Percentiles rank a stretch among this genome's conserved stretches.
Conservation (phyloP, 30 jellyfish, hydroid and myxozoan species). For the Aurelia sp. region DNA sequence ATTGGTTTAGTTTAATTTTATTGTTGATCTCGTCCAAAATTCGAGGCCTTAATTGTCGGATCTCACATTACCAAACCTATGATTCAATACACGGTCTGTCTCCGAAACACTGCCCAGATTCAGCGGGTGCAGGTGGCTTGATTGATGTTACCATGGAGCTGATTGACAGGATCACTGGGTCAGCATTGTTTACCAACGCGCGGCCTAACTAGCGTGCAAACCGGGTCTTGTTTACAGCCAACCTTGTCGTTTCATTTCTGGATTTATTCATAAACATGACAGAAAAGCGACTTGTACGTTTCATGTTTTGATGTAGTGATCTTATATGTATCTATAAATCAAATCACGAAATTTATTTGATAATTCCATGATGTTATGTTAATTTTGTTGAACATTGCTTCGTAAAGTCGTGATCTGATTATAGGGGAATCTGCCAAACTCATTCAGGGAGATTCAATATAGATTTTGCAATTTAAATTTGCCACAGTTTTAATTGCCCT, state of each 20-base stretch:
- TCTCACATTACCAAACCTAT: constrained; percentile 63
- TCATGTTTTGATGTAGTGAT: no score
- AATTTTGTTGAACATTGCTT: no score
- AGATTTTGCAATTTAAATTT: no score
- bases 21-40: neutral
- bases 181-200: constrained; percentile 45
- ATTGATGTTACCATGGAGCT: constrained; percentile 46
- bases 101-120: constrained; percentile 57
- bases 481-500: no score
- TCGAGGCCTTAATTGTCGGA: constrained; percentile 2
- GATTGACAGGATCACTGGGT: constrained; percentile 67
- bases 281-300: no score
- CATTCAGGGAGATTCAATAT: no score
- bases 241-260: constrained; percentile 9
- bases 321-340: no score
- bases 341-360: no score
- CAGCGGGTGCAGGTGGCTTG: constrained; percentile 59
- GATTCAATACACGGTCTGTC: constrained; percentile 63
- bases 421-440: no score
- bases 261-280: constrained; percentile 7
- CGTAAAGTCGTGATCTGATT: no score
- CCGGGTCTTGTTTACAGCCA: constrained; percentile 1
- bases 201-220: constrained; percentile 42
- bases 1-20: neutral
- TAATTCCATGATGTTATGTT: no score